These are phyloP conservation scores for Crotalus viridis DNA, from an alignment of 2,113 vertebrate species.

Conservation along the genomic window DNA sequence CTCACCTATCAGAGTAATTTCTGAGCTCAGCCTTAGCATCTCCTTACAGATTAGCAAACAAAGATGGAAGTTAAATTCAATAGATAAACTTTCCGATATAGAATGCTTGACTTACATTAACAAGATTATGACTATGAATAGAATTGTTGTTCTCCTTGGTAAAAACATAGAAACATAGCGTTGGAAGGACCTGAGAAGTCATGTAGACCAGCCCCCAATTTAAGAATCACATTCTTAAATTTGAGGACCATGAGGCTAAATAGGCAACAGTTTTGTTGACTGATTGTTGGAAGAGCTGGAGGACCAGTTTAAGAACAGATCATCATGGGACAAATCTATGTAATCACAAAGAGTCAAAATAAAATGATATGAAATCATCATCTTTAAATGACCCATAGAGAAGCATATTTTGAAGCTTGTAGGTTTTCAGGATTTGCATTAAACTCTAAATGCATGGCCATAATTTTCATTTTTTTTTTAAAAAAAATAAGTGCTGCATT, in stretches of 20 bases:
- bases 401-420: neutral
- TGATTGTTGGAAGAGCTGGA: neutral
- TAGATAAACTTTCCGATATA: neutral
- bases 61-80: neutral
- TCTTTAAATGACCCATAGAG: neutral
- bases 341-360: neutral
- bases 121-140: neutral
- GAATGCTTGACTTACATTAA: neutral
- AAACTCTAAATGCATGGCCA: neutral
- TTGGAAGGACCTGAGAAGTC: neutral
- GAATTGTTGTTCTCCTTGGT: neutral
- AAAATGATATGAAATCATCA: neutral
- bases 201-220: neutral
- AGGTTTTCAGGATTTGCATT: neutral
- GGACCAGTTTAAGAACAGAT: neutral
- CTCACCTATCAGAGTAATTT: neutral
- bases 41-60: neutral
- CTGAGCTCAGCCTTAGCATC: neutral
- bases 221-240: neutral
- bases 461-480: neutral
- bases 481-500: constrained; percentile 2
- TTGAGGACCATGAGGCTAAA: neutral
- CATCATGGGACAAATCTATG: neutral
- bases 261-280: neutral
- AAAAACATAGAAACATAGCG: neutral